A percentile compares a stretch with the other conserved stretches of the same genome.
Evolutionary conservation across 2,797 vertebrate genomes (phyloP).

Genomic region (Anguilla anguilla): DNA sequence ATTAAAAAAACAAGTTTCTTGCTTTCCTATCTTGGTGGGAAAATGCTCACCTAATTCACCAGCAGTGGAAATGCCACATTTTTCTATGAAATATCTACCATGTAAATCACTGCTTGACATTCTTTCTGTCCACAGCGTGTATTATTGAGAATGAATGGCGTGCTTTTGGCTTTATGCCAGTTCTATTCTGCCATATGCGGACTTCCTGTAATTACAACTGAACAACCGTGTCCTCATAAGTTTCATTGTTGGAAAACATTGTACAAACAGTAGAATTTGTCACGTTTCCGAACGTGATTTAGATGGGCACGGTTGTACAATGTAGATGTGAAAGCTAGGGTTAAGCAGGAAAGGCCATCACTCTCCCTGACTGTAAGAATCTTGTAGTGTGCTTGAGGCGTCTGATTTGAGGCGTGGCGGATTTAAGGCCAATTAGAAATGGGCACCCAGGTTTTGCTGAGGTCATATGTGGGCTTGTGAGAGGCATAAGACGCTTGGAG

Average conservation of each 20-base stretch:
- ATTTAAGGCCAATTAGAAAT: neutral
- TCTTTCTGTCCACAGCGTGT: neutral
- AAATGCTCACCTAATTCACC: neutral
- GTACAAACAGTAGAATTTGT: neutral
- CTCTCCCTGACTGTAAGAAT: neutral
- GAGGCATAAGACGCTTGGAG: neutral
- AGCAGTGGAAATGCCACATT: slow-evolving; percentile 1
- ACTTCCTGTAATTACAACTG: neutral
- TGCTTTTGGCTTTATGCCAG: neutral
- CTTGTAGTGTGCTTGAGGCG: neutral
- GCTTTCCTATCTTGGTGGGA: neutral
- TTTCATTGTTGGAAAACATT: neutral
- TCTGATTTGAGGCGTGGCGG: neutral
- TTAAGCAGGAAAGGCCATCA: neutral
- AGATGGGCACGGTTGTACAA: neutral
- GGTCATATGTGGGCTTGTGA: neutral
- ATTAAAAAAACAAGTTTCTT: neutral
- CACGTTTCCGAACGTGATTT: neutral
- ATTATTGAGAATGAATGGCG: neutral
- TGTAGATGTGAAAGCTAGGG: neutral
- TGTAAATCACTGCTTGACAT: neutral
- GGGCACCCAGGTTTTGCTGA: neutral
- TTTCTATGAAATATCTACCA: neutral
- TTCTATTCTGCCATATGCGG: neutral
- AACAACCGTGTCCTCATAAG: neutral